Base-by-base conservation (phyloP, 2,113 vertebrate genomes). In the Sinocyclocheilus grahami region DNA sequence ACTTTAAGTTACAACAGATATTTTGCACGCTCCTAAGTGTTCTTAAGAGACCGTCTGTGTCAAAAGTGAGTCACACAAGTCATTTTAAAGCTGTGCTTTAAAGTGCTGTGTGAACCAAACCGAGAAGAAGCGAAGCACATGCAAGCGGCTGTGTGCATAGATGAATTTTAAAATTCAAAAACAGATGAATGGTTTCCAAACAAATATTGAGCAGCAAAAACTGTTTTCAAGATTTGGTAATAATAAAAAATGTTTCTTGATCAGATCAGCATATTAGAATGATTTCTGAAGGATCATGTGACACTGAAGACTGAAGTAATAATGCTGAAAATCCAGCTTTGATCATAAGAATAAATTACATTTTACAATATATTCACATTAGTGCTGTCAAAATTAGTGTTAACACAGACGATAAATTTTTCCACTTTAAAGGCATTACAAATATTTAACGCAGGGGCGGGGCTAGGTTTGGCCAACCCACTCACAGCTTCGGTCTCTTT, bases 231-330 rank as follows among this genome's bases (percentile, higher is more conserved):
- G 4, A 24, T 12, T 62, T 46, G 3, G n/a, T 63, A 62, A 62
- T 62, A 62, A 62, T 10, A 30, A 33, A 37, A 37, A 69, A 8
- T 18, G 30, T 53, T 18, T 55, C 4, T 55, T 37, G 7, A 37
- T 1, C 16, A 39, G 22, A 72, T 11, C 3, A 22, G 8, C 6
- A 37, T 37, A 18, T 69, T 6, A 69, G 2, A 37, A 4, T 18
- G 67, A 11, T 71, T 39, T 71, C 33, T 39, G 67, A 71, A 37
- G 67, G 1, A 71, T 71, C 67, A 22, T 11, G 33, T 39, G 33
- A 39, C 69, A 72, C 67, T 71, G 33, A 72, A 72, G 30, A 71
- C 67, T 37, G 67, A 16, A 71, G 33, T 22, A 72, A 71, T 39
- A 16, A 71, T 71, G 30, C 6, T 37, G 30, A 10, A 4, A 71